Base-by-base conservation (phyloP, 1,140 invertebrate genomes). In the Trichonephila inaurata region DNA sequence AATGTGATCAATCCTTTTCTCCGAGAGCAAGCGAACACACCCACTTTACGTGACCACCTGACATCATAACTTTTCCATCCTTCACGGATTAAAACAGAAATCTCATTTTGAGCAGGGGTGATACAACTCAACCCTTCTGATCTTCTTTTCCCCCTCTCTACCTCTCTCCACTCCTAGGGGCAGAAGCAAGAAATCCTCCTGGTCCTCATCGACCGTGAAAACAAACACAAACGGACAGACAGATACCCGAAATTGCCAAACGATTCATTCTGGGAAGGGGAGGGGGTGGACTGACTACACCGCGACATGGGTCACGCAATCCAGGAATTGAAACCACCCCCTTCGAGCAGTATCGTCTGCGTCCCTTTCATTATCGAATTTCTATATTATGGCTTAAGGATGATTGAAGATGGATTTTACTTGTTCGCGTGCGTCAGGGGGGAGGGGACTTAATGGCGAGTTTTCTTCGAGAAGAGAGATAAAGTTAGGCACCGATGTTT, bases 311-410 rank as follows among this genome's bases (percentile, higher is more conserved):
- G 64, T 92, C 92, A 93, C 92, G 92, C 92, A 28, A 93, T 93
- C 51, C 83, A 24, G 64, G 92, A 93, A 93, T 93, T 93, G 92
- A 93, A 93, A 93, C 92, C 85, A 28, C 92, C 92, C 62, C 24
- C 72, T 28, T 64, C 10, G 2, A 6, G 18, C 8, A 77, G 72
- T 18, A 87, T 82, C 28, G 77, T 81, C 77, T 91, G 77, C 81
- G 82, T 19, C 81, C 66, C 64, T 93, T 93, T 93, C 92, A 93
- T 93, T 93, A 93, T 93, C 92, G 92, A 93, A 93, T 93, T 88
- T 93, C 92, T 93, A 93, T 93, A 93, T 88, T 87, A 69, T 87
- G 64, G 64, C 58, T 62, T 44, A 33, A 44, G 62, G 66, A 24
- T 88, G 64, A 86, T 88, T 60, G 69, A 62, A 61, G 85, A 87